Base-by-base conservation (phyloP, 2,113 vertebrate species). In the Leptocoma aspasia region DNA sequence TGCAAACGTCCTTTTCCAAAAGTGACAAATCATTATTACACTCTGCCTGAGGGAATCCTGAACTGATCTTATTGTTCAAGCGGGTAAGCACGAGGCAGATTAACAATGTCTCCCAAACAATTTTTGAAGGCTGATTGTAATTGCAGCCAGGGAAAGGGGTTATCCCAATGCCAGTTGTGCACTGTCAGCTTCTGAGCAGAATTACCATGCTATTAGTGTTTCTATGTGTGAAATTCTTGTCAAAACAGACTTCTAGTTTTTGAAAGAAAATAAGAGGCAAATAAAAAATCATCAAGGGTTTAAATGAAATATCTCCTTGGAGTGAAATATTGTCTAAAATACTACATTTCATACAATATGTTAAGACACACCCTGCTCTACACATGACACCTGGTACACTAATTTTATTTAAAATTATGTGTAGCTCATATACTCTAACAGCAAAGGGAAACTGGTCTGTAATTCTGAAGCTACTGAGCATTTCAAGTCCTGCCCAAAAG, bases 201-300 rank as follows among this genome's bases (percentile, higher is more conserved):
- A 93, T 94, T 92, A 94, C 71, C 30, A 70, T 50, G 63, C 35
- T 56, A 59, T 93, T 92, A 89, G 61, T 80, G 86, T 22, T 56
- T 42, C 45, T 72, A 6, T 26, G 64, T 52, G 69, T 70, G 84
- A 92, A 69, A 72, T 44, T 79, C 72, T 60, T 86, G 94, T 94
- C 86, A 95, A 95, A 92, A 86, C 82, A 93, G 39, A 37, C 47
- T 65, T 79, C 39, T 10, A 20, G n/a, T 19, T 89, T 64, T 87
- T 95, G 65, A 88, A 91, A 92, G 69, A 91, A 90, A 94, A 31
- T 35, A 86, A 26, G n/a, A 76, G 3, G 0, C 64, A 96, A 91
- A 85, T 68, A 82, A 53, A 75, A 35, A 63, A 54, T 87, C 89
- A 93, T 37, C 7, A 6, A 37, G 57, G 21, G 41, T 81, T 79